Evolutionary conservation across 2,888 invertebrate genomes (phyloP).

Genomic region (Caenorhabditis doughertyi): DNA sequence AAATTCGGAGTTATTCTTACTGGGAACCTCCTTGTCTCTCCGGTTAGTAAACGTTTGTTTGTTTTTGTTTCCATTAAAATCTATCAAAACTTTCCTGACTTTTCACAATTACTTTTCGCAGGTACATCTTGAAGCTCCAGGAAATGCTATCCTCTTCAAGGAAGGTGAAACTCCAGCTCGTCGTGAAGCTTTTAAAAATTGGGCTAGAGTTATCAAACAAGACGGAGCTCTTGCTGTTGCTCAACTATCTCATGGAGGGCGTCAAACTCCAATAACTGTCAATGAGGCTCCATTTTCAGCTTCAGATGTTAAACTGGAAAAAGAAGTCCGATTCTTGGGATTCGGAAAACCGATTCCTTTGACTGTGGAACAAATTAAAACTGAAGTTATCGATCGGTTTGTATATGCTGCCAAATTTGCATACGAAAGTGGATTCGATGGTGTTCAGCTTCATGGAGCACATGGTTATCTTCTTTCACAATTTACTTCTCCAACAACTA

Average conservation of each 20-base stretch:
- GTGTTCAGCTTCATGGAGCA: conserved; percentile 74
- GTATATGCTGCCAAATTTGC: conserved; percentile 67
- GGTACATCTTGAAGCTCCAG: conserved; percentile 66
- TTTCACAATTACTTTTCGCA: background rate
- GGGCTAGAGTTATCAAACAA: conserved; percentile 63
- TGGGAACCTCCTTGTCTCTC: conserved; percentile 68
- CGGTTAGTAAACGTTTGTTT: conserved; percentile 24
- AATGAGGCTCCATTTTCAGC: conserved; percentile 72
- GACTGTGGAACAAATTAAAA: conserved; percentile 74
- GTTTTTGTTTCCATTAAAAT: no score
- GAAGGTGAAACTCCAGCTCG: conserved; percentile 53
- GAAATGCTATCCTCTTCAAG: conserved; percentile 62
- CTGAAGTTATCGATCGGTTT: conserved; percentile 72
- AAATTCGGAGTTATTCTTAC: conserved; percentile 74
- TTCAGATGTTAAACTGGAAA: conserved; percentile 69
- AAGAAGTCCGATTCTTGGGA: conserved; percentile 51
- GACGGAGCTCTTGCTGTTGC: conserved; percentile 68
- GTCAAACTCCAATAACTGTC: conserved; percentile 74
- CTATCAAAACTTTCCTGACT: no score
- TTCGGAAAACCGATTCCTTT: conserved; percentile 74
- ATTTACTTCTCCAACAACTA: conserved; percentile 73
- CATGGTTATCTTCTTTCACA: conserved; percentile 75
- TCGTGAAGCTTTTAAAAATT: conserved; percentile 37
- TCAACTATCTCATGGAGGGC: conserved; percentile 70
- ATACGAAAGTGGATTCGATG: conserved; percentile 72